Evolutionary conservation across 2,797 vertebrate species (phyloP).

Genomic region (Ctenopoma multispine): DNA sequence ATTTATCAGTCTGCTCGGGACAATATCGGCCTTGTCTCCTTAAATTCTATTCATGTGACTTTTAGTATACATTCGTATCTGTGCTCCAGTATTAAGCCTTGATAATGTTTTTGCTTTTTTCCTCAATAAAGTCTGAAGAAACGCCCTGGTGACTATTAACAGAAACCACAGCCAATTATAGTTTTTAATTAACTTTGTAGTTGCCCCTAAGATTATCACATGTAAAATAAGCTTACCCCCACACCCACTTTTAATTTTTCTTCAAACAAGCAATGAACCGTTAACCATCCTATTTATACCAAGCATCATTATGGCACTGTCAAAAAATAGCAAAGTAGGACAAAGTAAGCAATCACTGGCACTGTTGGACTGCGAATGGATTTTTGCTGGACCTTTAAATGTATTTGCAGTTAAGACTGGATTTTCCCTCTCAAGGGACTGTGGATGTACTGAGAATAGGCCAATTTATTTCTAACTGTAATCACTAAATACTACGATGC

Average conservation of each 20-base stretch:
- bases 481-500: conserved; percentile 86
- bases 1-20: conserved; percentile 33
- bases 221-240: conserved; percentile 85
- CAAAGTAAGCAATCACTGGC: conserved; percentile 87
- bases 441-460: conserved; percentile 82
- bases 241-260: conserved; percentile 76
- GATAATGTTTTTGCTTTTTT: conserved; percentile 83
- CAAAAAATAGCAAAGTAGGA: conserved; percentile 89
- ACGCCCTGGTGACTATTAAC: conserved; percentile 84
- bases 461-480: conserved; percentile 85
- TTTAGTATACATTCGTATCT: conserved; percentile 57
- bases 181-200: conserved; percentile 90
- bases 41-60: conserved; percentile 54
- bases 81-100: conserved; percentile 62
- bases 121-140: conserved; percentile 79
- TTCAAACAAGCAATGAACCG: conserved; percentile 84
- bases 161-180: conserved; percentile 88
- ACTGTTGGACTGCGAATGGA: conserved; percentile 83
- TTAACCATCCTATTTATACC: conserved; percentile 88
- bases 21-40: conserved; percentile 53
- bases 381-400: conserved; percentile 83
- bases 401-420: conserved; percentile 77
- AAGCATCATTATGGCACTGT: conserved; percentile 87
- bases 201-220: conserved; percentile 88
- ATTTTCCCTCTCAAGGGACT: conserved; percentile 77